Base-by-base conservation (phyloP, 2,113 vertebrate genomes). In the Pheucticus melanocephalus region DNA sequence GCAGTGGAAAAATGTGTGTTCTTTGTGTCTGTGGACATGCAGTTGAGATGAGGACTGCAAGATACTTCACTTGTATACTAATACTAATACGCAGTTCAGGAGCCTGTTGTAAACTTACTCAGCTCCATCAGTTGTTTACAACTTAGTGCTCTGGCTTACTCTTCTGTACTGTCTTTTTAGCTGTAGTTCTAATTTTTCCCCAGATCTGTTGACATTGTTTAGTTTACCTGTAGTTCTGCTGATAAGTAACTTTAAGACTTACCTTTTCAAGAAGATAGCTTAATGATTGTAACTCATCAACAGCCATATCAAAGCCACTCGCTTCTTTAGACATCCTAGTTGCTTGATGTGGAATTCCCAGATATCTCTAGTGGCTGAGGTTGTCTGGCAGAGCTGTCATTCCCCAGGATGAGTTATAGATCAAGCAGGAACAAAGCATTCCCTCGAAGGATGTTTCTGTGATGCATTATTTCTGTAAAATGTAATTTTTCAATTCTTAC, bases 401-500 rank as follows among this genome's bases (percentile, higher is more conserved):
- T 88, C 54, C 35, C 15, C 12, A 54, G 10, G 20, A 73, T 56
- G 56, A 91, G 51, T 69, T 90, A 53, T 21, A 85, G 53, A 88
- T 95, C 73, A 90, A 76, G 64, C 72, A 78, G 44, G 51, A 92
- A 9, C 10, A 44, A 73, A 81, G 28, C 12, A 19, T 79, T 95
- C 22, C 30, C 30, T 91, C 47, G 70, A 73, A 92, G 64, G 65
- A 69, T 11, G 12, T 75, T 86, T 40, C 51, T 82, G 3, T 84
- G 22, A 53, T 89, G 45, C 11, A 5, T 70, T 83, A 63, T 57
- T 88, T 88, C 70, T 94, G 3, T 61, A 71, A 72, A 79, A 40
- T 71, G 40, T 0, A 6, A 15, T 53, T 64, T 88, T 63, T 83
- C 25, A 64, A 47, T 61, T 90, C 35, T 73, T 40, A 18, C 33